A percentile compares a stretch with the other conserved stretches of the same genome.
Evolutionary conservation across 2,797 vertebrate genomes (phyloP).

Genomic region (Tachyglossus aculeatus): DNA sequence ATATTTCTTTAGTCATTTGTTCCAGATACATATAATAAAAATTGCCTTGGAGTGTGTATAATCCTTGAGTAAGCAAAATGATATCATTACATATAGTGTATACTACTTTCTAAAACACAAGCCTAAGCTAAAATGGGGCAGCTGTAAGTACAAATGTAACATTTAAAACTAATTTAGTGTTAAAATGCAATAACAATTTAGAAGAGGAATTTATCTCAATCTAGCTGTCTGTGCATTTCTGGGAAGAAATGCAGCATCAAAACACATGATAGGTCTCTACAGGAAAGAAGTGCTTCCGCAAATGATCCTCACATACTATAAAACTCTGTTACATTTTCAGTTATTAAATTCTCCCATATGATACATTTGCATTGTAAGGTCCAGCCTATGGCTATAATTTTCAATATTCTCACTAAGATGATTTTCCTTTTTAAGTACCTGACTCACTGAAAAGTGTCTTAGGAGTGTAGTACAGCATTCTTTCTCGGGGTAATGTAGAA

Average conservation of each 20-base stretch:
- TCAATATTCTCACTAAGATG: background rate
- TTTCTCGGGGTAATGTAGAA: background rate
- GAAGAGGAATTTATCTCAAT: background rate
- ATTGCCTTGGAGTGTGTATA: background rate
- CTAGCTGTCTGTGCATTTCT: background rate
- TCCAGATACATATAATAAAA: background rate
- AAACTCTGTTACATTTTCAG: background rate
- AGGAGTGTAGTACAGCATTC: rapidly evolving
- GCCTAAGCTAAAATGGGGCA: rapidly evolving
- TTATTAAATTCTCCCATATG: background rate
- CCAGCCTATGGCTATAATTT: background rate
- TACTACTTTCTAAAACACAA: background rate
- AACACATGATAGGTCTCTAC: background rate
- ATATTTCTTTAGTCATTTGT: background rate
- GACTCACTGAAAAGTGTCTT: no score
- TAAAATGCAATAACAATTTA: background rate
- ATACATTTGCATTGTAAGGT: background rate
- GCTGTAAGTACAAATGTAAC: background rate
- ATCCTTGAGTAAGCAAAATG: background rate
- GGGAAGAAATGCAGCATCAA: background rate
- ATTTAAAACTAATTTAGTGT: background rate
- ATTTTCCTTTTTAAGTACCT: background rate
- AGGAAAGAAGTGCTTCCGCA: constrained; percentile 7
- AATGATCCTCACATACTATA: constrained; percentile 11
- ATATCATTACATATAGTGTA: rapidly evolving